phyloP scores from a whole-genome alignment of 2,113 vertebrate species.

The Anarrhichthys ocellatus region DNA sequence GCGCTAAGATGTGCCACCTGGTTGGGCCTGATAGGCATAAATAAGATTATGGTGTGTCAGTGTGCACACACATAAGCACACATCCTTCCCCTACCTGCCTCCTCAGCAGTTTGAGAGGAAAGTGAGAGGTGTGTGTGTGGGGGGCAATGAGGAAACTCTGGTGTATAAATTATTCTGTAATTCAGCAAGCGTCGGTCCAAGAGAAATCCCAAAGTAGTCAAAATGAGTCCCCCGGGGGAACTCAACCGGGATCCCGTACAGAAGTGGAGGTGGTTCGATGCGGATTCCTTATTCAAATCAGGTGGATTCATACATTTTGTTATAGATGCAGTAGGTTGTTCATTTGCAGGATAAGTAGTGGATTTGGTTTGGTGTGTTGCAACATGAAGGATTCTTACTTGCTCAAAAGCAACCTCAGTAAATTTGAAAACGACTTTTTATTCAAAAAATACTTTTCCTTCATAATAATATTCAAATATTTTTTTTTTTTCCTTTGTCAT shows the following conservation, averaged over 20 bases:
- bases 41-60: slow-evolving; percentile 55
- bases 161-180: slow-evolving; percentile 66
- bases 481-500: neutral
- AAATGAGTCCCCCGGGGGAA: slow-evolving; percentile 53
- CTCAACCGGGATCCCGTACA: slow-evolving; percentile 23
- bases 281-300: neutral
- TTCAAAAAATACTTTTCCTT: neutral
- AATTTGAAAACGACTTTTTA: neutral
- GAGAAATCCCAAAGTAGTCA: slow-evolving; percentile 52
- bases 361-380: neutral
- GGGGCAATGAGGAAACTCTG: slow-evolving; percentile 48
- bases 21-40: slow-evolving; percentile 46
- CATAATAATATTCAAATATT: neutral
- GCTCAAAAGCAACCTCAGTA: neutral
- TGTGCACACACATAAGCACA: neutral
- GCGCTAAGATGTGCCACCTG: slow-evolving; percentile 54
- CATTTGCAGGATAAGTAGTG: neutral
- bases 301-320: neutral
- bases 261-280: neutral
- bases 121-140: slow-evolving; percentile 29
- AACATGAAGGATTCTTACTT: neutral
- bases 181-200: slow-evolving; percentile 25
- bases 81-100: slow-evolving; percentile 21
- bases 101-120: slow-evolving; percentile 69
- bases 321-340: neutral